These are phyloP conservation scores for Turritopsis rubra DNA, from an alignment of 30 jellyfish, hydroid and myxozoan species.

Conservation along the genomic window DNA sequence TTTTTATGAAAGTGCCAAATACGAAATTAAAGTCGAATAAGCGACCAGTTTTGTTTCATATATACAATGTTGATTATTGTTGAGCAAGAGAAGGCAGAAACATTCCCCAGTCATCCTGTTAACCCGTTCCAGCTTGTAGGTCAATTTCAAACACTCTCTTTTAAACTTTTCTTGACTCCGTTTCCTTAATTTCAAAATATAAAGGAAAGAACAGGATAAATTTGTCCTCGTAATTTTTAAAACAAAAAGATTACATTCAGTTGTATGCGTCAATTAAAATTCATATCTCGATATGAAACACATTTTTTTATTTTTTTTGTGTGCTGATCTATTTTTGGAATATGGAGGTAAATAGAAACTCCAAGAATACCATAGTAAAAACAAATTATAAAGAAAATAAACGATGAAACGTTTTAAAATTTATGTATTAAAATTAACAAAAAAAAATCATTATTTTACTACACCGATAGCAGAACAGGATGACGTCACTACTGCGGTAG, in stretches of 20 bases:
- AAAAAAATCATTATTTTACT: not conserved
- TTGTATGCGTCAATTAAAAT: not conserved
- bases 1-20: not conserved
- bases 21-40: not conserved
- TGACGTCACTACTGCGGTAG: not conserved
- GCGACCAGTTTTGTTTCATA: not conserved
- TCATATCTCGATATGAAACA: not conserved
- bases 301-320: not conserved
- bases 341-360: not conserved
- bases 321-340: not conserved
- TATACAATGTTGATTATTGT: too few species aligned
- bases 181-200: too few species aligned
- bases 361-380: not conserved
- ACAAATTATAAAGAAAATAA: not conserved
- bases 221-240: not conserved
- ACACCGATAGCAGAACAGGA: not conserved
- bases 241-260: too few species aligned
- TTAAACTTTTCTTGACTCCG: too few species aligned
- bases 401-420: too few species aligned
- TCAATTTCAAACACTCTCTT: too few species aligned
- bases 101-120: too few species aligned
- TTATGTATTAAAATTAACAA: too few species aligned
- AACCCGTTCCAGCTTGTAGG: too few species aligned
- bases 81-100: too few species aligned
- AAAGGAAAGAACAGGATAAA: not conserved